phyloP scores from a whole-genome alignment of 2,888 invertebrate genomes.

The Carcina quercana region DNA sequence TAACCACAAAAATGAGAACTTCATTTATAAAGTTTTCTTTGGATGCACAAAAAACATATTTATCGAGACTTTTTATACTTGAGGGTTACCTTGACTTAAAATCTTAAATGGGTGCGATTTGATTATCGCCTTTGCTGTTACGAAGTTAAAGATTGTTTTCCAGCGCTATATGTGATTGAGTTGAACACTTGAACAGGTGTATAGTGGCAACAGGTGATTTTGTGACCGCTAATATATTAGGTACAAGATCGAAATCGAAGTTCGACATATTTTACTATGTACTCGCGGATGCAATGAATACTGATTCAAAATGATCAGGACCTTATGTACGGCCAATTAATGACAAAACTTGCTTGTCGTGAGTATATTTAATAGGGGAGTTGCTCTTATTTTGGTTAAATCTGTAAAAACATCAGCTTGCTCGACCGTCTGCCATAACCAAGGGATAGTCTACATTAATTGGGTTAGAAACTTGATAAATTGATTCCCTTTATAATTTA shows the following conservation, averaged over 20 bases:
- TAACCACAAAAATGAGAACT: constrained; percentile 13
- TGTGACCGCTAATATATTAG: constrained; percentile 65
- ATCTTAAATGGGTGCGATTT: neutral
- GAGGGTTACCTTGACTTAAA: constrained; percentile 27
- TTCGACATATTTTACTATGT: constrained; percentile 49
- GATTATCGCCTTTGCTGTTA: constrained; percentile 1
- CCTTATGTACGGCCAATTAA: too few relatives aligned
- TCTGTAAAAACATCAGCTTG: too few relatives aligned
- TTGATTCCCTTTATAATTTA: too few relatives aligned
- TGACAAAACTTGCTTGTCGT: too few relatives aligned
- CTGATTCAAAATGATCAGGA: too few relatives aligned
- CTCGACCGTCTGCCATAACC: too few relatives aligned
- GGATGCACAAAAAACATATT: constrained; percentile 35
- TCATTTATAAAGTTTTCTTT: constrained; percentile 32
- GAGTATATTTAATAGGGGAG: too few relatives aligned
- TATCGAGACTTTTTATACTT: constrained; percentile 37
- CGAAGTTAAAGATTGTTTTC: constrained; percentile 21
- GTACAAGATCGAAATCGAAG: constrained; percentile 56
- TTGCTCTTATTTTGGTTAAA: too few relatives aligned
- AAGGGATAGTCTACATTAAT: too few relatives aligned
- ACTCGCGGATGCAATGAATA: too few relatives aligned
- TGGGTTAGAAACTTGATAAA: too few relatives aligned
- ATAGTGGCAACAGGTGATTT: constrained; percentile 63
- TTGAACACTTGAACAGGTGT: constrained; percentile 52
- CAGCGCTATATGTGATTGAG: constrained; percentile 63